Percentiles rank a stretch among this genome's conserved stretches.
Evolutionary conservation across 2,888 invertebrate species (phyloP).

Genomic region (Quadroppia sp.): DNA sequence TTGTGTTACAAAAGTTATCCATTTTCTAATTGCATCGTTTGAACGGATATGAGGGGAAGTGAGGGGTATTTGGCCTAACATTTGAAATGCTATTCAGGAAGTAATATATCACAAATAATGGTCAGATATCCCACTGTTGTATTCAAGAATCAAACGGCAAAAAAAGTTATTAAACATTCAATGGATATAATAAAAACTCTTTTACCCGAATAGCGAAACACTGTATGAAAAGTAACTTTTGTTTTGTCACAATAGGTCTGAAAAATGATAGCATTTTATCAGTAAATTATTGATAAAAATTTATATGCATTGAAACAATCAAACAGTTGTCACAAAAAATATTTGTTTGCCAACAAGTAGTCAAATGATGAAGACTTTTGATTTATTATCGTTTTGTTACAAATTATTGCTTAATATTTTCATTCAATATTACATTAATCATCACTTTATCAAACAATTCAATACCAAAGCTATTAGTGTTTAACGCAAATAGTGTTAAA

Average conservation of each 20-base stretch:
- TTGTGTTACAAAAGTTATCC: conserved; percentile 28
- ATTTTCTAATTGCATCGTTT: conserved; percentile 33
- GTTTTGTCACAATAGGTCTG: not conserved
- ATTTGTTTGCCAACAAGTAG: conserved; percentile 24
- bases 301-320: not conserved
- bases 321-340: not conserved
- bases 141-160: conserved; percentile 32
- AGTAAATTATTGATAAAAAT: not conserved
- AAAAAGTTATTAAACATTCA: conserved; percentile 36
- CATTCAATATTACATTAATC: too few species aligned
- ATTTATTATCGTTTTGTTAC: not conserved
- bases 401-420: too few species aligned
- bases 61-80: conserved; percentile 13
- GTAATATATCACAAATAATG: conserved; percentile 37
- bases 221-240: not conserved
- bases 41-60: conserved; percentile 34
- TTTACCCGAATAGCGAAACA: conserved; percentile 2
- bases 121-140: conserved; percentile 33
- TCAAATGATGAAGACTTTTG: not conserved
- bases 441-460: too few species aligned
- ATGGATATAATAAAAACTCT: conserved; percentile 8
- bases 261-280: not conserved
- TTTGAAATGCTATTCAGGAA: conserved; percentile 24
- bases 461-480: too few species aligned
- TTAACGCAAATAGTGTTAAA: too few species aligned